Evolutionary conservation across 1,140 invertebrate genomes (phyloP), one percentile per base, ranked within the genome.

Genomic region (Sitobion miscanthi): DNA sequence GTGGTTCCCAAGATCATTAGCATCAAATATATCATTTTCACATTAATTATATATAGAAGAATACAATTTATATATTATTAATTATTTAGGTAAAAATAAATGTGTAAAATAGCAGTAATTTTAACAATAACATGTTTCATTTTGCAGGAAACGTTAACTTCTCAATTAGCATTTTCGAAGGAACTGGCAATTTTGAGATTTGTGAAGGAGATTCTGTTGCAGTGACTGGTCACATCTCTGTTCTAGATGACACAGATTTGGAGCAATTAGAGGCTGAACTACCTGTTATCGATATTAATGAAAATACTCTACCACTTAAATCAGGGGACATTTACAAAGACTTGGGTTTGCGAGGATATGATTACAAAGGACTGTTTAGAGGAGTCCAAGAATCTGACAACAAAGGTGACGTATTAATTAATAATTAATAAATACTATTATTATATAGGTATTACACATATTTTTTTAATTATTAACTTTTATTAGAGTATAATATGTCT

Each of bases 251-350:
- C 94, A 95, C 96, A 8, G 95, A 96, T 2, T 96, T 96, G 92
- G 96, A 97, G 95, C 95, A 96, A 57, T 94, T 97, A 1, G 54
- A 30, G 14, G 89, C 54, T 45, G 95, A 95, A 38, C 93, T 97
- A 20, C 95, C 95, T 45, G 95, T 95, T 21, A 96, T 96, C 23
- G 17, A 94, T 47, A 0, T 95, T 1, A 95, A 96, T 45, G 94
- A 95, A 88, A 95, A 95, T 45, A 94, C 96, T 35, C 95, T 98
- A 87, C 96, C 96, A 49, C 95, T 99, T 38, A 96, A 95, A 11
- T 96, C 96, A 25, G 95, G 96, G 38, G 99, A 99, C 94, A 96
- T 99, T 30, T 99, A 99, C 96, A 99, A 99, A 95, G 98, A 99
- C 95, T 96, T 99, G 30, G 95, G 98, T 94, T 96, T 99, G 1